phyloP scores from a whole-genome alignment of 2,888 invertebrate species.

The Eudasyphora cyanicolor region DNA sequence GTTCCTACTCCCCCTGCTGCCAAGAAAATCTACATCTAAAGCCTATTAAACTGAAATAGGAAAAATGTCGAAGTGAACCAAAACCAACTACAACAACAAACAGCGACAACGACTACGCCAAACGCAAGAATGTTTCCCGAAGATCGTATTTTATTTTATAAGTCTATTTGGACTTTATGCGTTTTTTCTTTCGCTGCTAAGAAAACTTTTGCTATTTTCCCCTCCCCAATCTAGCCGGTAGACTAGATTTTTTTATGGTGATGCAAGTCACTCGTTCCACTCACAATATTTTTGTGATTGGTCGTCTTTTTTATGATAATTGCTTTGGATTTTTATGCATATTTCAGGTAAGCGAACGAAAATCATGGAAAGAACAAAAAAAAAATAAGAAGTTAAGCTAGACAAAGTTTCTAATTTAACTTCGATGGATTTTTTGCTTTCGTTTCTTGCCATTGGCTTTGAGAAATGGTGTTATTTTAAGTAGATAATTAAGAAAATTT shows the following conservation, averaged over 20 bases:
- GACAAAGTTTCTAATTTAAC: not conserved
- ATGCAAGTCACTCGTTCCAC: slow-evolving; percentile 21
- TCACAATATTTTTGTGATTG: slow-evolving; percentile 3
- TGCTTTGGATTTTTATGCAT: slow-evolving; percentile 33
- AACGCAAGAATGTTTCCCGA: not conserved
- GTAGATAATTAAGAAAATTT: slow-evolving; percentile 12
- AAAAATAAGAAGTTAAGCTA: too few relatives aligned
- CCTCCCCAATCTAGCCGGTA: not conserved
- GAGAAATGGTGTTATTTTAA: not conserved
- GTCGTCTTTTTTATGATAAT: slow-evolving; percentile 38
- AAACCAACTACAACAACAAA: too few relatives aligned
- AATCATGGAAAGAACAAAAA: not conserved
- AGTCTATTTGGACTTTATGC: slow-evolving; percentile 24
- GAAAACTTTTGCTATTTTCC: not conserved
- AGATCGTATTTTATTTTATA: slow-evolving; percentile 17
- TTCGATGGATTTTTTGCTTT: not conserved
- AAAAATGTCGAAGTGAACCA: not conserved
- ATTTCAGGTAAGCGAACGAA: not conserved
- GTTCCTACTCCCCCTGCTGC: not conserved
- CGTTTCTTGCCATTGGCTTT: not conserved
- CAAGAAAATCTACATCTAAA: not conserved
- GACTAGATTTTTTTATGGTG: slow-evolving; percentile 17
- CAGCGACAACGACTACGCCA: not conserved
- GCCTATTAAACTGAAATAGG: slow-evolving; percentile 17
- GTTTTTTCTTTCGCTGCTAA: slow-evolving; percentile 28